A percentile compares a stretch with the other conserved stretches of the same genome.
Conservation (phyloP, 2,888 invertebrate species). For the Thyatira batis region DNA sequence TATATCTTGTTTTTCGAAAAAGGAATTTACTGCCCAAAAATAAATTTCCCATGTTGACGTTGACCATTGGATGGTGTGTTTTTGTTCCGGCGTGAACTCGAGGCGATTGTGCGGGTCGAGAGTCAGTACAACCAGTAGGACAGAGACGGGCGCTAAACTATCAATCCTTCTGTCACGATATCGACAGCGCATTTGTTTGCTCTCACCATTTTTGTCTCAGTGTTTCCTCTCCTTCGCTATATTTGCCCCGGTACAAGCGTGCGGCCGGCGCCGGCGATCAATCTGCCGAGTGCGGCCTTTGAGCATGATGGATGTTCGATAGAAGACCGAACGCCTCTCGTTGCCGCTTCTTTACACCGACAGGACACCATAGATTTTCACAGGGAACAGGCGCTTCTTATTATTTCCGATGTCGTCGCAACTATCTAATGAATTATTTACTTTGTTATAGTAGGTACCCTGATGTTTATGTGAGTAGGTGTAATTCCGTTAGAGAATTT, state of each 20-base stretch:
- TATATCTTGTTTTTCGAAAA: not conserved
- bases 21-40: not conserved
- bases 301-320: conserved; percentile 72
- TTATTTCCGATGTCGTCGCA: conserved; percentile 54
- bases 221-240: conserved; percentile 52
- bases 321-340: conserved; percentile 43
- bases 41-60: conserved; percentile 4
- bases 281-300: conserved; percentile 63
- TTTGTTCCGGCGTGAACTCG: conserved; percentile 18
- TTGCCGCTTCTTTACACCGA: conserved; percentile 42
- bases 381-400: conserved; percentile 35
- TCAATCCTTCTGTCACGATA: conserved; percentile 78
- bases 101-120: conserved; percentile 15
- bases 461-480: conserved; percentile 51
- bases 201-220: conserved; percentile 77
- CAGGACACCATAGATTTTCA: conserved; percentile 62
- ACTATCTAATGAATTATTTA: conserved; percentile 68
- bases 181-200: conserved; percentile 80
- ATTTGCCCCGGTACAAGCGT: conserved; percentile 45
- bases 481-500: conserved; percentile 26
- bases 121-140: conserved; percentile 17
- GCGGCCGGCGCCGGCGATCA: conserved; percentile 66
- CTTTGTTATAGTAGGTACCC: conserved; percentile 43
- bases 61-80: conserved; percentile 13
- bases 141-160: conserved; percentile 45